Percentiles rank a stretch among this genome's conserved stretches.
Conservation (phyloP, 2,888 invertebrate genomes). For the Harpagoxenus sublaevis region DNA sequence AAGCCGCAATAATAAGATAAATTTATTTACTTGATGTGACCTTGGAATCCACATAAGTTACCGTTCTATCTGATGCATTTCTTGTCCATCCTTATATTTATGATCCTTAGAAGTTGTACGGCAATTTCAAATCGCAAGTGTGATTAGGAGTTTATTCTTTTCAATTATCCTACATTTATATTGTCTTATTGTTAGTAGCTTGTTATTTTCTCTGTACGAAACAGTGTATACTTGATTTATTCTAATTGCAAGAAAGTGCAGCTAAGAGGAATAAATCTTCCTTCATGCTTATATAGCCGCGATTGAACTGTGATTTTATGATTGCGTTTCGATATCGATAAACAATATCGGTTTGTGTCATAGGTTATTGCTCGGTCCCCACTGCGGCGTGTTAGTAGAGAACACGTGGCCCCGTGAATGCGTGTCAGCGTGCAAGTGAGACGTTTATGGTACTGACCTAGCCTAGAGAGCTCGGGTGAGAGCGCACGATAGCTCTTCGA, state of each 20-base stretch:
- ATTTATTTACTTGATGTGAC: not conserved
- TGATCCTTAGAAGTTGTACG: not conserved
- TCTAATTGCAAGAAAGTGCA: not conserved
- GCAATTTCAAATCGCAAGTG: slow-evolving; percentile 3
- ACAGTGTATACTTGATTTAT: not conserved
- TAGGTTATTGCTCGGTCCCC: slow-evolving; percentile 63
- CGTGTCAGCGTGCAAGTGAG: slow-evolving; percentile 78
- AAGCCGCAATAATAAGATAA: not conserved
- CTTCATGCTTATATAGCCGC: not conserved
- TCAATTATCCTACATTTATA: not conserved
- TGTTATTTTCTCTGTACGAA: not conserved
- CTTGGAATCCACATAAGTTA: not conserved
- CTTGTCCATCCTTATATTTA: not conserved
- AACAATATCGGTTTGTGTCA: slow-evolving; percentile 60
- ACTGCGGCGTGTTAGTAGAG: not conserved
- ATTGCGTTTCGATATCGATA: slow-evolving; percentile 41
- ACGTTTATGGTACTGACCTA: slow-evolving; percentile 83
- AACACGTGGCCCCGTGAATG: slow-evolving; percentile 69
- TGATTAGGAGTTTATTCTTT: not conserved
- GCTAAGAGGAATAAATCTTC: not conserved
- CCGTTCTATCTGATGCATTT: not conserved
- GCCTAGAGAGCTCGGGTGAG: slow-evolving; percentile 72
- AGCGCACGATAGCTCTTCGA: slow-evolving; percentile 64
- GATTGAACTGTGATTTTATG: not conserved
- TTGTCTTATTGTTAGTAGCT: not conserved